Percentiles rank a stretch among this genome's conserved stretches.
phyloP scores from a whole-genome alignment of 1,140 invertebrate genomes.

The Neodiprion fabricii region DNA sequence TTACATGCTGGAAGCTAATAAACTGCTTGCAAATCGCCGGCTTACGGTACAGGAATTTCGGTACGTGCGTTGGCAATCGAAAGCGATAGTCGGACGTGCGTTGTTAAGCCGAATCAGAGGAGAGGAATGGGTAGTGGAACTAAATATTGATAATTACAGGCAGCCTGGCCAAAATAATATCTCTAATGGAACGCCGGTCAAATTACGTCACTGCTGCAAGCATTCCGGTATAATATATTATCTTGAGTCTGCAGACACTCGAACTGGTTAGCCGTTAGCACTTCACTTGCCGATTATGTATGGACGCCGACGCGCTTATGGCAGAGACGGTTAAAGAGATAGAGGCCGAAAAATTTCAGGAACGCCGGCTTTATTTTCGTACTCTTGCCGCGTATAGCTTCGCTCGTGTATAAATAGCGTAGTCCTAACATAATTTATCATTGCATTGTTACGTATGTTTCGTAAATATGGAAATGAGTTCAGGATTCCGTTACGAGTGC shows the following conservation, averaged over 20 bases:
- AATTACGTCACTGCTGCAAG: conserved; percentile 33
- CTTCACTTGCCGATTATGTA: conserved; percentile 24
- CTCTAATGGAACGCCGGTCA: conserved; percentile 16
- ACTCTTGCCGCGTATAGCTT: neutral
- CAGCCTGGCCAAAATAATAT: conserved; percentile 27
- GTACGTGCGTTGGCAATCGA: neutral
- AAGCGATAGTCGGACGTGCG: neutral
- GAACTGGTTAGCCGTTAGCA: conserved; percentile 25
- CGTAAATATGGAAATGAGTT: too few species aligned
- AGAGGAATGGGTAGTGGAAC: neutral
- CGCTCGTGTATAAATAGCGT: too few species aligned
- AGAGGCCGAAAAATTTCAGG: neutral
- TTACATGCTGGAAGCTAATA: neutral
- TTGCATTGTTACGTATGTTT: too few species aligned
- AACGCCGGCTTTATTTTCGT: neutral
- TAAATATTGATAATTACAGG: conserved; percentile 4
- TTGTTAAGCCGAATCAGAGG: too few species aligned
- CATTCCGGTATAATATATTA: conserved; percentile 29
- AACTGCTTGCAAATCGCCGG: too few species aligned
- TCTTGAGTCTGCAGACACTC: conserved; percentile 25
- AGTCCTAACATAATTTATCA: too few species aligned
- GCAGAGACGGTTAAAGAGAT: conserved; percentile 20
- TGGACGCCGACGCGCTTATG: conserved; percentile 31
- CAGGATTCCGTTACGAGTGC: too few species aligned
- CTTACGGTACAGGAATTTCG: too few species aligned